A percentile compares a stretch with the other conserved stretches of the same genome.
Evolutionary conservation across 2,797 vertebrate genomes (phyloP).

Genomic region (Pseudochaenichthys georgianus): DNA sequence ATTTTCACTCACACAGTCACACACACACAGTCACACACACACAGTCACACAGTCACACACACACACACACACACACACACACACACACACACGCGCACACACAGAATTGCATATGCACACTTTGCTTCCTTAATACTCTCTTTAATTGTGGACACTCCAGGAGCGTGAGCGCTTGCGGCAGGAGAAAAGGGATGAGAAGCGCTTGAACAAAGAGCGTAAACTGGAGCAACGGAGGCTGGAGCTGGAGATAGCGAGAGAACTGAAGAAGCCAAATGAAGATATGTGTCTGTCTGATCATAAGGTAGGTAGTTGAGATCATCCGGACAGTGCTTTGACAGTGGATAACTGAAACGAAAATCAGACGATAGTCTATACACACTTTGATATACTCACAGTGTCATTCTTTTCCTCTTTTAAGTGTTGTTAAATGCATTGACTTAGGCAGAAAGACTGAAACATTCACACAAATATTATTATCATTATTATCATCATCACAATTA

Average conservation of each 20-base stretch:
- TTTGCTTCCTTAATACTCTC: conserved; percentile 66
- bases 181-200: conserved; percentile 98
- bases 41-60: conserved; percentile 9
- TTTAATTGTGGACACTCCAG: conserved; percentile 81
- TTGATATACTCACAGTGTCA: not conserved
- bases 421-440: conserved; percentile 5
- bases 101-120: conserved; percentile 31
- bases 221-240: conserved; percentile 95
- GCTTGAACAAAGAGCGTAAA: conserved; percentile 97
- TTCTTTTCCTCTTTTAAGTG: not conserved
- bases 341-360: not conserved
- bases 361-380: not conserved
- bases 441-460: not conserved
- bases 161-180: conserved; percentile 97
- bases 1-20: conserved; percentile 38
- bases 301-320: conserved; percentile 79
- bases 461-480: not conserved
- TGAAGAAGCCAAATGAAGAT: conserved; percentile 99
- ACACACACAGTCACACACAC: conserved; percentile 23
- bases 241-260: conserved; percentile 96
- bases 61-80: conserved; percentile 8
- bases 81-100: conserved; percentile 9
- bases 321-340: not conserved
- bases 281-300: conserved; percentile 99
- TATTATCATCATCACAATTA: not conserved